These are phyloP conservation scores for Tuta absoluta DNA, from an alignment of 2,888 invertebrate genomes.

Conservation along the genomic window DNA sequence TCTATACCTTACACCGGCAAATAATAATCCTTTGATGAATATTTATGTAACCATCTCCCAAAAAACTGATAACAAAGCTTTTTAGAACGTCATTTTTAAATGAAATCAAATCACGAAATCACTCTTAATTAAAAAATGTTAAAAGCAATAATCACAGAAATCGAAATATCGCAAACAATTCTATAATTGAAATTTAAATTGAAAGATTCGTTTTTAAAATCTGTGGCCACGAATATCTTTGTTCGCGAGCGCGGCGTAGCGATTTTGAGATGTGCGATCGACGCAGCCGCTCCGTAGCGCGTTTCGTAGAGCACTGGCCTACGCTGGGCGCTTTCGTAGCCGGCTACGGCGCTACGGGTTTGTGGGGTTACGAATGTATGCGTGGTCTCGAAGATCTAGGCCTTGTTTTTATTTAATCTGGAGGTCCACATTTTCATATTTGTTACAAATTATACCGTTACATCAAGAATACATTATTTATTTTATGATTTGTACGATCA, in stretches of 20 bases:
- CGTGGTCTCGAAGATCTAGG: not conserved
- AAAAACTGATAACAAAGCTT: not conserved
- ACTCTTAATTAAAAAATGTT: not conserved
- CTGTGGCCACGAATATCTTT: not conserved
- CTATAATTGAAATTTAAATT: slow-evolving; percentile 5
- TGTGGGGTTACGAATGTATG: not conserved
- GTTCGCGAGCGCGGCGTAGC: not conserved
- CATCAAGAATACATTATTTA: not conserved
- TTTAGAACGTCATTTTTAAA: not conserved
- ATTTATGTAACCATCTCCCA: not conserved
- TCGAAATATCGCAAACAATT: not conserved
- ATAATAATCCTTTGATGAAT: not conserved
- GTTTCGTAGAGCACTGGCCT: slow-evolving; percentile 62
- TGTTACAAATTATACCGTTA: too few relatives aligned
- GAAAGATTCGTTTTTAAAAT: not conserved
- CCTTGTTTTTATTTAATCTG: not conserved
- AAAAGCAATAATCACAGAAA: not conserved
- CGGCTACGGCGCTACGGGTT: not conserved
- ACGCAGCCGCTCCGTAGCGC: slow-evolving; percentile 53
- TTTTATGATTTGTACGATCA: not conserved
- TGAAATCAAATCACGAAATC: not conserved
- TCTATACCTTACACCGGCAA: not conserved
- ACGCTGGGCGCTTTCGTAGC: slow-evolving; percentile 37
- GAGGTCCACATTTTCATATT: not conserved
- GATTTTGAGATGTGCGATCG: slow-evolving; percentile 30